These are phyloP conservation scores for Chaetura pelagica DNA, from an alignment of 2,113 vertebrate genomes.

Conservation along the genomic window DNA sequence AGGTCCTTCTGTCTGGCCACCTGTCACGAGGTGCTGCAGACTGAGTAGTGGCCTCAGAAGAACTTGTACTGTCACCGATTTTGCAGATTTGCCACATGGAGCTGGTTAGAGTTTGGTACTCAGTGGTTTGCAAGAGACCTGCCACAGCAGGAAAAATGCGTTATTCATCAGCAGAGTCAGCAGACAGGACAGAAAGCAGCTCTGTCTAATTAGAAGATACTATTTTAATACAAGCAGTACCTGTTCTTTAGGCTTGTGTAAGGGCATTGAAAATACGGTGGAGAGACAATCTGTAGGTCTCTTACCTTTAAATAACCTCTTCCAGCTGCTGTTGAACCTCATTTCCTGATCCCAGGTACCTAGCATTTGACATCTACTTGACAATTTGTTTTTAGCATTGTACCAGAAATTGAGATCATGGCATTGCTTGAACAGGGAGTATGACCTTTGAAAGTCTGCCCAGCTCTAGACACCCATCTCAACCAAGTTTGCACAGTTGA, in stretches of 20 bases:
- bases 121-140: not conserved
- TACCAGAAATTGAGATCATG: not conserved
- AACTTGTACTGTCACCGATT: not conserved
- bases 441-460: not conserved
- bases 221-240: not conserved
- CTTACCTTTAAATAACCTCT: not conserved
- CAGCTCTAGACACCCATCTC: not conserved
- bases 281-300: not conserved
- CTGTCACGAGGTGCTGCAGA: not conserved
- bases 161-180: not conserved
- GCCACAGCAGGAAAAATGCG: not conserved
- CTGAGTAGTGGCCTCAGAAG: not conserved
- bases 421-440: not conserved
- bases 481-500: not conserved
- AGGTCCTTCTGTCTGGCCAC: conserved; percentile 49
- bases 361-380: not conserved
- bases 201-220: not conserved
- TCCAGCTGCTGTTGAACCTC: not conserved
- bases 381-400: not conserved
- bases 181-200: not conserved
- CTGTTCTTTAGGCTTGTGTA: no score
- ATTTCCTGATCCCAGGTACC: not conserved
- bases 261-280: not conserved
- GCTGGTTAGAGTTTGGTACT: not conserved
- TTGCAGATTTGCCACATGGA: not conserved